Percentiles rank a stretch among this genome's conserved stretches.
Evolutionary conservation across 2,888 invertebrate species (phyloP).

Genomic region (Drosophila pseudotakahashii): DNA sequence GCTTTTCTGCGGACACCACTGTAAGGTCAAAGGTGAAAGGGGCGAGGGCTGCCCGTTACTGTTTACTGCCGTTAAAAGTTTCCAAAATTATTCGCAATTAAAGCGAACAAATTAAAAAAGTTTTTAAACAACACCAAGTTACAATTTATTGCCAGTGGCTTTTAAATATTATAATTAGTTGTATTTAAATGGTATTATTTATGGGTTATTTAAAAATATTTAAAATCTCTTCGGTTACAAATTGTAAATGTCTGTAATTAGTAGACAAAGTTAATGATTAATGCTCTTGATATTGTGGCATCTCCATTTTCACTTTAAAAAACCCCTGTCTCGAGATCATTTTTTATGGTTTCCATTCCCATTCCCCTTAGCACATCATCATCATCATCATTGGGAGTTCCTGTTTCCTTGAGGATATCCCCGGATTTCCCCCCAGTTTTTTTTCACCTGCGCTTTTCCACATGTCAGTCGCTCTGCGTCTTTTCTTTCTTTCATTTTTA

Average conservation of each 20-base stretch:
- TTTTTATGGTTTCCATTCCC: constrained; percentile 17
- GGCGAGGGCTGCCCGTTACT: neutral
- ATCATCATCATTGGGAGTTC: constrained; percentile 41
- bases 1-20: constrained; percentile 45
- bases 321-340: constrained; percentile 21
- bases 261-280: constrained; percentile 5
- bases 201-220: neutral
- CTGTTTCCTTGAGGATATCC: constrained; percentile 34
- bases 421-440: neutral
- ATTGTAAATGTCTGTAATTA: constrained; percentile 2
- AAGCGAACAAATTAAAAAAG: constrained; percentile 79
- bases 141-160: constrained; percentile 55
- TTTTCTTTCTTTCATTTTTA: constrained; percentile 28
- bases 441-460: constrained; percentile 40
- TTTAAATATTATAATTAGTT: constrained; percentile 24
- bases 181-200: neutral
- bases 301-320: constrained; percentile 10
- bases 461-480: constrained; percentile 33
- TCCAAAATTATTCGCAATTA: constrained; percentile 76
- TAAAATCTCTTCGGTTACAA: too few species aligned
- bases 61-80: constrained; percentile 32
- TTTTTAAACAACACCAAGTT: constrained; percentile 18
- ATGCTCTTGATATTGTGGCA: neutral
- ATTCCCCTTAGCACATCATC: constrained; percentile 19
- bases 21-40: constrained; percentile 57